phyloP scores from a whole-genome alignment of 2,797 vertebrate genomes.

The Xenopus petersii region DNA sequence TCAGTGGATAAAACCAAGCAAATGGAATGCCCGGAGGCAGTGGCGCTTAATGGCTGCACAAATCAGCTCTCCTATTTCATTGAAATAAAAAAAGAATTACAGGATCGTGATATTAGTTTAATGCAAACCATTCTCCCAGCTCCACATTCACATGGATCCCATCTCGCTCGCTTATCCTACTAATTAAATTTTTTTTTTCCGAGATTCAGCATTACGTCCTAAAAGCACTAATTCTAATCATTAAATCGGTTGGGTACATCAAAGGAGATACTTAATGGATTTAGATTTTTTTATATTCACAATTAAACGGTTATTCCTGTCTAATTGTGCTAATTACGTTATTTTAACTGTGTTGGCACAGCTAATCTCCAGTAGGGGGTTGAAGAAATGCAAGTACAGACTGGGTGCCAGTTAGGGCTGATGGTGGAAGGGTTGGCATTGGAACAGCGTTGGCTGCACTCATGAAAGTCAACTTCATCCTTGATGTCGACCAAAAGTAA shows the following conservation, averaged over 20 bases:
- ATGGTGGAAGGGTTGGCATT: background rate
- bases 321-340: slow-evolving; percentile 49
- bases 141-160: slow-evolving; percentile 29
- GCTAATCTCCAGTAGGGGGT: slow-evolving; percentile 39
- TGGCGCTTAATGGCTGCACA: slow-evolving; percentile 46
- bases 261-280: slow-evolving; percentile 55
- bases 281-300: slow-evolving; percentile 47
- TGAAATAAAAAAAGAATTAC: slow-evolving; percentile 49
- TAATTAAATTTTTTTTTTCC: slow-evolving; percentile 48
- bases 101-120: slow-evolving; percentile 47
- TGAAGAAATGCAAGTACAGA: slow-evolving; percentile 3
- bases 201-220: slow-evolving; percentile 50
- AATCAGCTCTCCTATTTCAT: slow-evolving; percentile 49
- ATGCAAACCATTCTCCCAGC: slow-evolving; percentile 27
- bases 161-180: slow-evolving; percentile 33
- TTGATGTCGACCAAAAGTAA: no score
- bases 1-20: slow-evolving; percentile 55
- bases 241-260: slow-evolving; percentile 52
- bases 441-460: no score
- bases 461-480: no score
- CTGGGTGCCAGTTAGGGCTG: background rate
- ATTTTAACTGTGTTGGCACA: slow-evolving; percentile 35
- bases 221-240: slow-evolving; percentile 54
- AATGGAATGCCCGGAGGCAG: slow-evolving; percentile 46
- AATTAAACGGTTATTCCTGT: slow-evolving; percentile 51